Conservation (phyloP, 2,113 vertebrate genomes). For the Gnathonemus longibarbis region DNA sequence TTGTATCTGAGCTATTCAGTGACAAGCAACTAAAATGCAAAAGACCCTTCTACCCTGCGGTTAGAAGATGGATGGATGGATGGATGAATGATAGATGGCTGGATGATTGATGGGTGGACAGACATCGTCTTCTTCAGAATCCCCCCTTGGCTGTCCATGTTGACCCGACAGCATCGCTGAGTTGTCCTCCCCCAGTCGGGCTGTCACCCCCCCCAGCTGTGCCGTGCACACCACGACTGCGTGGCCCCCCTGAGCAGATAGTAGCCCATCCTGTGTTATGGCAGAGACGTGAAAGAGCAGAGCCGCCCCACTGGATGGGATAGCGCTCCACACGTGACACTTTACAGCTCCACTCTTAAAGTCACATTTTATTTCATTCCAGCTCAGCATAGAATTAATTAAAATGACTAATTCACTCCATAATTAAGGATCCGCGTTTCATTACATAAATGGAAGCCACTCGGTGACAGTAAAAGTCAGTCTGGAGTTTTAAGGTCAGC, state of each 20-base stretch:
- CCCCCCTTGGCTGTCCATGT: background rate
- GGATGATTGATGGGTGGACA: background rate
- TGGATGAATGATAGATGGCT: background rate
- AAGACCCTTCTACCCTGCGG: background rate
- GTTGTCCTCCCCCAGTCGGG: background rate
- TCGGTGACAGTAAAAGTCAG: constrained; percentile 31
- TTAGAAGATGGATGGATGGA: background rate
- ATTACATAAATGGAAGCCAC: constrained; percentile 18
- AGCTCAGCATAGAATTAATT: constrained; percentile 5
- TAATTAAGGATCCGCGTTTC: constrained; percentile 19
- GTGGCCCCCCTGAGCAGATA: background rate
- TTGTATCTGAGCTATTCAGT: background rate
- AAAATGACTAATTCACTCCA: constrained; percentile 11
- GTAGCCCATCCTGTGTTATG: background rate
- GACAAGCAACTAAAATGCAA: background rate
- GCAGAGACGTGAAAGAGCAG: background rate
- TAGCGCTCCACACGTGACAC: background rate
- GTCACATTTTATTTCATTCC: constrained; percentile 8
- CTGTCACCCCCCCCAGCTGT: background rate
- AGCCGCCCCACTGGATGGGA: background rate
- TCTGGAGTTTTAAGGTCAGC: constrained; percentile 57
- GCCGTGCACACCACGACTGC: background rate
- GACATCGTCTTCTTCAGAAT: background rate
- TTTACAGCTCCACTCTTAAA: constrained; percentile 13
- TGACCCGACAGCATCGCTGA: background rate